A percentile compares a stretch with the other conserved stretches of the same genome.
These are phyloP conservation scores for Tachina lurida DNA, from an alignment of 2,888 invertebrate species.

Conservation along the genomic window DNA sequence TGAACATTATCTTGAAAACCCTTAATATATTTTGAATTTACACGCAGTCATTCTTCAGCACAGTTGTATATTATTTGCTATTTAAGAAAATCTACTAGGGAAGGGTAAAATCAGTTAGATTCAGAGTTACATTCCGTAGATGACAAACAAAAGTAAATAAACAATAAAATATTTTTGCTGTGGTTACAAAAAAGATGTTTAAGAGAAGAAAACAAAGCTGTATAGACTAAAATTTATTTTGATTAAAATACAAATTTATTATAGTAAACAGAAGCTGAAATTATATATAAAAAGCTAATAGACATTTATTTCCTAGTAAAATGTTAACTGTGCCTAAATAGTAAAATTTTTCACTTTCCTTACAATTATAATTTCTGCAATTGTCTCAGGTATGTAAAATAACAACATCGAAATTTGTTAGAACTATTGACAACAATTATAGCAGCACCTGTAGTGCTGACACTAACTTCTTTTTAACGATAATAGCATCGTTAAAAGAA, in stretches of 20 bases:
- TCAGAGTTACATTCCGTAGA: conserved; percentile 46
- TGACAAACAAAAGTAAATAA: conserved; percentile 29
- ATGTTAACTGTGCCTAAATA: no score
- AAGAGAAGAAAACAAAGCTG: neutral
- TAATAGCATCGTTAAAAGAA: no score
- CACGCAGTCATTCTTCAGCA: neutral
- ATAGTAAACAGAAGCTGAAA: neutral
- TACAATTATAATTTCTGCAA: no score
- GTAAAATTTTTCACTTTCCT: no score
- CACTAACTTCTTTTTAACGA: no score
- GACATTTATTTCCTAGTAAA: no score
- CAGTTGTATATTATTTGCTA: conserved; percentile 18
- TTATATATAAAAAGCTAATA: neutral
- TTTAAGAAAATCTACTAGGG: conserved; percentile 22
- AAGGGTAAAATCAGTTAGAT: neutral
- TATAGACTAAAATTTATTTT: conserved; percentile 34
- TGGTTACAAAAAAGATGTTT: conserved; percentile 43
- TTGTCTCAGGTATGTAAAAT: no score
- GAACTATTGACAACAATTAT: no score
- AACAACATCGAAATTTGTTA: no score
- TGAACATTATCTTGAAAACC: no score
- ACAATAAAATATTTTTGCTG: conserved; percentile 50
- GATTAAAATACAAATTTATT: conserved; percentile 35
- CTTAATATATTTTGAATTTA: neutral
- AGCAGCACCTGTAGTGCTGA: no score